Base-by-base conservation (phyloP, 2,113 vertebrate genomes). In the Brachypodius melanocephalos region DNA sequence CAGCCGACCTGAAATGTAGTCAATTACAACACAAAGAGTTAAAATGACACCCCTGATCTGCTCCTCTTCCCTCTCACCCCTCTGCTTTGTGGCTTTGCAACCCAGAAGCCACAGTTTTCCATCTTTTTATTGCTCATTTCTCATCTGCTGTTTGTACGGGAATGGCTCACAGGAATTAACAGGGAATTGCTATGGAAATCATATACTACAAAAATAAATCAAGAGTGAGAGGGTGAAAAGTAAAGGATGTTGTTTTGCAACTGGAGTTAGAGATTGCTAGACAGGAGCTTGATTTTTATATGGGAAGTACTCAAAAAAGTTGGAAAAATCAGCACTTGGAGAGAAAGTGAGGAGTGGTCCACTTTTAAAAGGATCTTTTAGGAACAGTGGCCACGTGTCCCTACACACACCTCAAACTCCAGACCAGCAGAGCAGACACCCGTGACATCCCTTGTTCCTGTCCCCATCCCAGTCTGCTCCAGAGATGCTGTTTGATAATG, bases 1-100 rank as follows among this genome's bases (percentile, higher is more conserved):
- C 17, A 0, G 67, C 51, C 2, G 7, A 80, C 63, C 93, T 96
- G 96, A 96, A 96, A 97, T 97, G 82, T 95, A 97, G 92, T 63
- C 72, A 90, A 94, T 93, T 94, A 61, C 90, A 77, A 86, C 68
- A 96, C 94, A 96, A 96, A 94, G 90, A 93, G 88, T 88, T 90
- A 90, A 95, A 94, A 63, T 46, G 59, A 97, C 92, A 93, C 51
- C 93, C 69, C 89, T 86, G 88, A 62, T 51, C 85, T 5, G 21
- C 73, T 90, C 74, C 69, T 89, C 90, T 80, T 76, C 90, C 68
- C 80, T 31, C 90, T 75, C 73, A 69, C 68, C 69, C 48, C 71
- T 85, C 85, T 59, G 79, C 85, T 91, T 91, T 57, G 74, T 85
- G 74, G 42, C 78, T 96, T 55, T 67, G n/a, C 59, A 85, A 63